phyloP scores from a whole-genome alignment of 2,797 vertebrate species.

The Falco cherrug region DNA sequence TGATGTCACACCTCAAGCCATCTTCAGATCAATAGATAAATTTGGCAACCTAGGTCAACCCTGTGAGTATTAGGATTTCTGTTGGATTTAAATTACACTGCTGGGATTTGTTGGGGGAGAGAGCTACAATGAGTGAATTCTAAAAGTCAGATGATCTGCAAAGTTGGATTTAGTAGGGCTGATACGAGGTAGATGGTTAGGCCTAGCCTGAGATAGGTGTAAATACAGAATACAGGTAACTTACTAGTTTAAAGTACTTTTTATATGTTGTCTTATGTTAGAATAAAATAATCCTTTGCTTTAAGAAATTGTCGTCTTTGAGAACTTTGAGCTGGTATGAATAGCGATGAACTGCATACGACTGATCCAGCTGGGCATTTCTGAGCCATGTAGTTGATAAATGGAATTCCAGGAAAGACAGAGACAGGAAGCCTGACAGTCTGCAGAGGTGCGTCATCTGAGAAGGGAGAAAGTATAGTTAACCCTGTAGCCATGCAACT shows the following conservation, averaged over 20 bases:
- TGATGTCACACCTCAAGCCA: neutral
- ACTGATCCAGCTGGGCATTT: neutral
- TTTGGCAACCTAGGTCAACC: constrained; percentile 3
- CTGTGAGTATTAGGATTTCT: constrained; percentile 32
- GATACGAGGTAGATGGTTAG: neutral
- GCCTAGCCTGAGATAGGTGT: neutral
- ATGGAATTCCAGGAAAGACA: neutral
- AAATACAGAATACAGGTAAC: neutral
- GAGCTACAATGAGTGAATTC: neutral
- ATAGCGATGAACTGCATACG: neutral
- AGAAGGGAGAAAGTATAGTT: neutral
- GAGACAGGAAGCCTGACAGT: neutral
- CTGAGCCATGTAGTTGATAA: neutral
- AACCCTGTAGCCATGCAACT: neutral
- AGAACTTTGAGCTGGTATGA: neutral
- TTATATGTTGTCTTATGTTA: neutral
- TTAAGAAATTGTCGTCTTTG: neutral
- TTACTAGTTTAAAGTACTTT: neutral
- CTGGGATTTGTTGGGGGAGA: neutral
- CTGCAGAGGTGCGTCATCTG: neutral
- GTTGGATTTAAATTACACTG: neutral
- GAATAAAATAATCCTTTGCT: neutral
- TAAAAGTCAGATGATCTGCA: neutral
- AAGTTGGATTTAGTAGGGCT: neutral
- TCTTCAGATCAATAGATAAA: constrained; percentile 11